Conservation (phyloP, 2,113 vertebrate genomes). For the Vidua macroura region DNA sequence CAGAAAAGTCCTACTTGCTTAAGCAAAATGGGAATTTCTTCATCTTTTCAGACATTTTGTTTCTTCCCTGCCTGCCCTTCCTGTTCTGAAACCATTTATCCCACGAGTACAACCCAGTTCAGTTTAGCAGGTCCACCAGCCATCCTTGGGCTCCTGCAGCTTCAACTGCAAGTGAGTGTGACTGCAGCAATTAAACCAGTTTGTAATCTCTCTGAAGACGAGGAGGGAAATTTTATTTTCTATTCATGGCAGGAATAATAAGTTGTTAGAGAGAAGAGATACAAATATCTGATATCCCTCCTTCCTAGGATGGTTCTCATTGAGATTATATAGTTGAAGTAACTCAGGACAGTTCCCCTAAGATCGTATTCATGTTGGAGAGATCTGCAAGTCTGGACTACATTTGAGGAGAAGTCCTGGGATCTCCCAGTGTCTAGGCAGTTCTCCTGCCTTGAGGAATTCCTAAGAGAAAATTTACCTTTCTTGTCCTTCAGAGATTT, state of each 20-base stretch:
- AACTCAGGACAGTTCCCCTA: background rate
- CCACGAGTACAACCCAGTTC: background rate
- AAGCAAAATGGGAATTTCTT: background rate
- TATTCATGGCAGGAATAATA: background rate
- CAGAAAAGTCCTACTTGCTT: background rate
- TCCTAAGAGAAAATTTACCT: background rate
- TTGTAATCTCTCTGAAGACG: background rate
- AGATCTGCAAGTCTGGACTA: background rate
- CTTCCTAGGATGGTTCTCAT: background rate
- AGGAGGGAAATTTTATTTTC: background rate
- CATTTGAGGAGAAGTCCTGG: background rate
- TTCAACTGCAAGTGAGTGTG: background rate
- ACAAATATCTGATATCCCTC: background rate
- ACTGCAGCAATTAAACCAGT: background rate
- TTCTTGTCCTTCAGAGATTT: background rate
- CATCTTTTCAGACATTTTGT: background rate
- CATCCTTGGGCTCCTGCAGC: background rate
- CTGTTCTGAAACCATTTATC: background rate
- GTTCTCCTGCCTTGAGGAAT: background rate
- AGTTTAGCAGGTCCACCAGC: background rate
- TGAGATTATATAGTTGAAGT: background rate
- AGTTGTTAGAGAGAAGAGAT: background rate
- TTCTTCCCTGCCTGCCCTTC: background rate
- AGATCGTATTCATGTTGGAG: background rate
- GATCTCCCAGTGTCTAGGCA: background rate